A percentile compares a stretch with the other conserved stretches of the same genome.
phyloP scores from a whole-genome alignment of 2,888 invertebrate species.

The Abrostola triplasia region DNA sequence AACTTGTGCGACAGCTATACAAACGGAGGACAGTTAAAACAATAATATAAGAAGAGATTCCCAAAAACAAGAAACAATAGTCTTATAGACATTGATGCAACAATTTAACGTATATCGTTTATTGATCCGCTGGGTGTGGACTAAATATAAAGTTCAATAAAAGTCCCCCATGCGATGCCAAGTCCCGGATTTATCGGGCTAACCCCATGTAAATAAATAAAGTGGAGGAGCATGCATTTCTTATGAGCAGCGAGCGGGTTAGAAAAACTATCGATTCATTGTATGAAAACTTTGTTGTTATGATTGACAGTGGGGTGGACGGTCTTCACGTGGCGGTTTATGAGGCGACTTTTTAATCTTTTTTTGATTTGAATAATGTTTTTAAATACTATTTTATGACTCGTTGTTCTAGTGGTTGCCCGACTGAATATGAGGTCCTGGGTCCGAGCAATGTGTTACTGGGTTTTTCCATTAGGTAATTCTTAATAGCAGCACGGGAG shows the following conservation, averaged over 20 bases:
- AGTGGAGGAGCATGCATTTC: constrained; percentile 83
- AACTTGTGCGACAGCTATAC: neutral
- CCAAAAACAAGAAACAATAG: constrained; percentile 38
- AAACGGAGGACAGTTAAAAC: neutral
- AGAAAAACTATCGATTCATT: constrained; percentile 78
- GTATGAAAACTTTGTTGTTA: constrained; percentile 63
- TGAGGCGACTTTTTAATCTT: neutral
- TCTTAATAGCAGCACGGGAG: too few relatives aligned
- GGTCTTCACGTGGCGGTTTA: neutral
- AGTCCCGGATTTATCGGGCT: constrained; percentile 86
- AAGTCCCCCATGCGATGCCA: constrained; percentile 82
- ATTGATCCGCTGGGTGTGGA: constrained; percentile 83
- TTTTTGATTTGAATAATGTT: constrained; percentile 10
- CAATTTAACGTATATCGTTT: constrained; percentile 69
- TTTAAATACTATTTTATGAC: constrained; percentile 12
- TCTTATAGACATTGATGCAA: constrained; percentile 60
- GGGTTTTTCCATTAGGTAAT: too few relatives aligned
- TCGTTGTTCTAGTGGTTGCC: too few relatives aligned
- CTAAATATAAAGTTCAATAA: constrained; percentile 87
- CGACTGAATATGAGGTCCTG: too few relatives aligned
- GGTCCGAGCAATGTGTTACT: too few relatives aligned
- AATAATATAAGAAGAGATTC: neutral
- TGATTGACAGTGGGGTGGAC: constrained; percentile 54
- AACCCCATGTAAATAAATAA: constrained; percentile 88
- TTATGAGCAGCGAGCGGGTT: constrained; percentile 82